Percentiles rank a stretch among this genome's conserved stretches.
Evolutionary conservation across 2,797 vertebrate species (phyloP).

Genomic region (Sparus aurata): DNA sequence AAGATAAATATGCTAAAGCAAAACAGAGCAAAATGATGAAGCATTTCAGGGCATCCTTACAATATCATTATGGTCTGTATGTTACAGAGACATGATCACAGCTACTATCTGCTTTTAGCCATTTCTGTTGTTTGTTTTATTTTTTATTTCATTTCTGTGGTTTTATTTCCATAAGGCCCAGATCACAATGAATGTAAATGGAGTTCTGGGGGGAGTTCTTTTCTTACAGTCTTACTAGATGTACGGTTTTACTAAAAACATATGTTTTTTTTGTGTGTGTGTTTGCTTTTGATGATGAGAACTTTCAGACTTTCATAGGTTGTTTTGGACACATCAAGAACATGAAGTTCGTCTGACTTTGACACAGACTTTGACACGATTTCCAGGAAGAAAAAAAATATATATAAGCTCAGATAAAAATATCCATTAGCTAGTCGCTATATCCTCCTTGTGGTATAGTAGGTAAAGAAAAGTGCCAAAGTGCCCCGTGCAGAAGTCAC

Average conservation of each 20-base stretch:
- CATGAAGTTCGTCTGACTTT: constrained; percentile 40
- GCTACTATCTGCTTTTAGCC: constrained; percentile 47
- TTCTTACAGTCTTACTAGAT: constrained; percentile 66
- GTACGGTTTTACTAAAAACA: constrained; percentile 73
- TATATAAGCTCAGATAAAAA: constrained; percentile 25
- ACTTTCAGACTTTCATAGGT: constrained; percentile 60
- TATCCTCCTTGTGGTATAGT: constrained; percentile 49
- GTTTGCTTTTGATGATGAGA: constrained; percentile 67
- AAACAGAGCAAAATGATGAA: constrained; percentile 83
- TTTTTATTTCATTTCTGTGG: constrained; percentile 41
- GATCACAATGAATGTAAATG: constrained; percentile 82
- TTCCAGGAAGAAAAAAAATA: constrained; percentile 44
- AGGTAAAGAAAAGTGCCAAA: constrained; percentile 71
- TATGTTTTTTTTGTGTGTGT: constrained; percentile 26
- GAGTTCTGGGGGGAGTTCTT: constrained; percentile 59
- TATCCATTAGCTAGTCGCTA: constrained; percentile 32
- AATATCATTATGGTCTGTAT: constrained; percentile 55
- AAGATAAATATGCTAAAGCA: constrained; percentile 75
- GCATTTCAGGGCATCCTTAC: constrained; percentile 79
- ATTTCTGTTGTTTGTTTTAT: not conserved
- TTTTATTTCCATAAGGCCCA: constrained; percentile 47
- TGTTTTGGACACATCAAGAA: constrained; percentile 48
- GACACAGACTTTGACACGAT: constrained; percentile 54
- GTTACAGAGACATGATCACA: constrained; percentile 50
- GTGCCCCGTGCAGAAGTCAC: constrained; percentile 54